Evolutionary conservation across 2,888 invertebrate genomes (phyloP).

Genomic region (Macrosiphum euphorbiae): DNA sequence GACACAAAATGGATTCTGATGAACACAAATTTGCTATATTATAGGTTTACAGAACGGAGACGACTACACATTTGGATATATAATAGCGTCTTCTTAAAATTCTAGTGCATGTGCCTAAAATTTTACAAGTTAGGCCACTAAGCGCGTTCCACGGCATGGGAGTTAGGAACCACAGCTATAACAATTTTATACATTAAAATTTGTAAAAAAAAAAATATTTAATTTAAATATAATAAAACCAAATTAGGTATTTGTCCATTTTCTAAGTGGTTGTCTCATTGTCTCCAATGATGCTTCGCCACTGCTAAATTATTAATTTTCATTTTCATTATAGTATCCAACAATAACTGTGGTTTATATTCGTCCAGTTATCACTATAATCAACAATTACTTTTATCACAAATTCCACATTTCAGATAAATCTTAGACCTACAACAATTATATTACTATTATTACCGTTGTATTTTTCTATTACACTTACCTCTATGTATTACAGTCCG

Average conservation of each 20-base stretch:
- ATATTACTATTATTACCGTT: background rate
- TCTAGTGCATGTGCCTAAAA: background rate
- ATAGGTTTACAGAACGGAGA: background rate
- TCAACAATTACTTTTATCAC: background rate
- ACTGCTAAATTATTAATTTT: too few species aligned
- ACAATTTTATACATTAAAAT: too few species aligned
- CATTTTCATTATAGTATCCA: background rate
- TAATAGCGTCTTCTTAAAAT: background rate
- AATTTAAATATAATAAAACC: too few species aligned
- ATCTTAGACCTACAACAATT: background rate
- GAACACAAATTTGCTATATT: background rate
- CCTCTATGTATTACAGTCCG: conserved; percentile 10
- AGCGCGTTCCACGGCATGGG: too few species aligned
- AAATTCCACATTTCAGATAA: background rate
- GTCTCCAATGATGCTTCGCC: too few species aligned
- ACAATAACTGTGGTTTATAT: background rate
- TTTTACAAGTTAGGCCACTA: background rate
- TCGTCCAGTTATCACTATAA: background rate
- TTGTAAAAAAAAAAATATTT: too few species aligned
- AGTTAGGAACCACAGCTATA: too few species aligned
- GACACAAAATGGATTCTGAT: background rate
- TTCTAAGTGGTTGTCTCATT: too few species aligned
- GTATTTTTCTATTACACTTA: background rate
- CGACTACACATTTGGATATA: background rate
- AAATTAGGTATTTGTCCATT: too few species aligned